A percentile compares a stretch with the other conserved stretches of the same genome.
Conservation (phyloP, 2,113 vertebrate genomes). For the Macrotis lagotis region DNA sequence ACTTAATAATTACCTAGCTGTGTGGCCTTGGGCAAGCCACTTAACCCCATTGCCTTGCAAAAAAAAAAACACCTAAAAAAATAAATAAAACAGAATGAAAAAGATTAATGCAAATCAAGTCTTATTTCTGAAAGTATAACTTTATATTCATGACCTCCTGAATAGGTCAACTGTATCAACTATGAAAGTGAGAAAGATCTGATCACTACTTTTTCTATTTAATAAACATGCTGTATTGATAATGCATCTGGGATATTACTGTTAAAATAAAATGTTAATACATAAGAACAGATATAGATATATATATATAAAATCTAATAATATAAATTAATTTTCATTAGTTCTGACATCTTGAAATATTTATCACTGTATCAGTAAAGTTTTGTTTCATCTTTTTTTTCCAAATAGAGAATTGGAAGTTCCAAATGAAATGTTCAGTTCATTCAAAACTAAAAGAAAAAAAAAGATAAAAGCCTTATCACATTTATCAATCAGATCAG, state of each 20-base stretch:
- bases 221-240: not conserved
- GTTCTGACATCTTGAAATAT: not conserved
- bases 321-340: too few species aligned
- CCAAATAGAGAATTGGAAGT: not conserved
- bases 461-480: not conserved
- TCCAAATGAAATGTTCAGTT: not conserved
- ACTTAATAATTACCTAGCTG: too few species aligned
- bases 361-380: not conserved
- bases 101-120: not conserved
- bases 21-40: too few species aligned
- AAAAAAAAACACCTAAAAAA: too few species aligned
- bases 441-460: not conserved
- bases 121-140: not conserved
- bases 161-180: not conserved
- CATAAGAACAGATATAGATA: not conserved
- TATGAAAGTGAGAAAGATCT: not conserved
- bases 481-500: not conserved
- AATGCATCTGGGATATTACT: not conserved
- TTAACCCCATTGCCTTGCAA: too few species aligned
- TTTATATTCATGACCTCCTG: not conserved
- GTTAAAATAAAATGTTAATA: not conserved
- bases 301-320: too few species aligned
- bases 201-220: not conserved
- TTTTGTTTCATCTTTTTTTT: not conserved
- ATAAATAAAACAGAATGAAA: not conserved